Base-by-base conservation (phyloP, 2,113 vertebrate genomes). In the Sus scrofa region DNA sequence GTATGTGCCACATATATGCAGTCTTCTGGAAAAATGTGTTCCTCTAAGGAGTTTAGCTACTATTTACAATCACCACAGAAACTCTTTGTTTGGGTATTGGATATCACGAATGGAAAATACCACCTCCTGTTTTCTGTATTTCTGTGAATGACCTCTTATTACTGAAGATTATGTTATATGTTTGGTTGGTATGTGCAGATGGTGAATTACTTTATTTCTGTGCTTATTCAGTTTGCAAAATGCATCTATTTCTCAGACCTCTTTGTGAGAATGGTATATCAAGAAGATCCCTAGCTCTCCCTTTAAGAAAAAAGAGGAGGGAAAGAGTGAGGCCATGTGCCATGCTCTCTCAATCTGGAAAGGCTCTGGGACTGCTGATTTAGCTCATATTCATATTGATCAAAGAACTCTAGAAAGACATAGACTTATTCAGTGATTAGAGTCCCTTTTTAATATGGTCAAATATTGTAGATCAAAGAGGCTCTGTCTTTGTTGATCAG, bases 181-280 rank as follows among this genome's bases (percentile, higher is more conserved):
- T 16, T 78, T 91, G 37, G 70, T 75, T 5, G 0, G 32, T 84
- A 65, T 58, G 26, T 96, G 2, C 74, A 93, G 63, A 81, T 87
- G 74, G 50, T 67, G 24, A 89, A 74, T 13, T 37, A 24, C 71
- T 94, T 94, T 81, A 73, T 87, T 85, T 96, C 50, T 81, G 1
- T 90, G 54, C 91, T 93, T 96, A 88, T 91, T 94, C 77, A 75
- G 63, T 84, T 93, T 86, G 1, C 13, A 86, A 96, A 93, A 86
- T 73, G 5, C 44, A 78, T 95, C 11, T 2, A 67, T 96, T 96
- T 87, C 20, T 68, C 39, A 88, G 32, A 92, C 15, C 7, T 34
- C 63, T 88, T 91, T 97, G 60, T 22, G 52, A 62, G 77, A 79
- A n/a, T 85, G 78, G 37, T 86, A 65, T n/a, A 88, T 93, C 67